phyloP scores from a whole-genome alignment of 2,888 invertebrate species.

The Oligia strigilis region DNA sequence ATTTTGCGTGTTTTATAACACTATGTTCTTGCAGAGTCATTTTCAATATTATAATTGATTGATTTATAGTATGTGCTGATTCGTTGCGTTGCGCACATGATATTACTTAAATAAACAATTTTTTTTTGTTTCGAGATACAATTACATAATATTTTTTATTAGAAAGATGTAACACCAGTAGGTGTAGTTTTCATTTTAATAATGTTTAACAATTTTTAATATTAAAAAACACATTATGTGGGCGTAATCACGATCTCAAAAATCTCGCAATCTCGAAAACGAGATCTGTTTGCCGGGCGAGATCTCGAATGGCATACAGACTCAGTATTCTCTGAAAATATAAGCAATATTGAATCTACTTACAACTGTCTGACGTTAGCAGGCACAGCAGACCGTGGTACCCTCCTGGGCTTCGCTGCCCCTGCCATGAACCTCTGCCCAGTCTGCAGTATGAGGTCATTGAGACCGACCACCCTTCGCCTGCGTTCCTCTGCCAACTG shows the following conservation, averaged over 20 bases:
- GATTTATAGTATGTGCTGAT: background rate
- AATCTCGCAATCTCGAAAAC: too few species aligned
- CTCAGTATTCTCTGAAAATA: background rate
- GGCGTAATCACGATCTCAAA: background rate
- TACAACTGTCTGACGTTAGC: slow-evolving; percentile 93
- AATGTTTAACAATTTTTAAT: background rate
- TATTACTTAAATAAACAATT: too few species aligned
- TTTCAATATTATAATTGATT: background rate
- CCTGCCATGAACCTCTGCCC: slow-evolving; percentile 96
- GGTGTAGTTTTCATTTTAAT: background rate
- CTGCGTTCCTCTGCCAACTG: slow-evolving; percentile 95
- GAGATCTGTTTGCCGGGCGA: background rate
- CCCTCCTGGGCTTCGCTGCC: slow-evolving; percentile 92
- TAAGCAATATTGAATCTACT: slow-evolving; percentile 75
- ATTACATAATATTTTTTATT: too few species aligned
- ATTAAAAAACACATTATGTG: too few species aligned
- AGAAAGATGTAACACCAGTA: too few species aligned
- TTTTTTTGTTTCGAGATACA: too few species aligned
- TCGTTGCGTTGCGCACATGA: too few species aligned
- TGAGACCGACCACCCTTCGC: slow-evolving; percentile 94
- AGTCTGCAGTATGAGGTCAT: slow-evolving; percentile 95
- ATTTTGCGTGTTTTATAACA: background rate
- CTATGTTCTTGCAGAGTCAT: background rate
- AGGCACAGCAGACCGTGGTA: slow-evolving; percentile 93
- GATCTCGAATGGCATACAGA: background rate